Evolutionary conservation across 2,888 invertebrate genomes (phyloP).

Genomic region (Xanthia togata): DNA sequence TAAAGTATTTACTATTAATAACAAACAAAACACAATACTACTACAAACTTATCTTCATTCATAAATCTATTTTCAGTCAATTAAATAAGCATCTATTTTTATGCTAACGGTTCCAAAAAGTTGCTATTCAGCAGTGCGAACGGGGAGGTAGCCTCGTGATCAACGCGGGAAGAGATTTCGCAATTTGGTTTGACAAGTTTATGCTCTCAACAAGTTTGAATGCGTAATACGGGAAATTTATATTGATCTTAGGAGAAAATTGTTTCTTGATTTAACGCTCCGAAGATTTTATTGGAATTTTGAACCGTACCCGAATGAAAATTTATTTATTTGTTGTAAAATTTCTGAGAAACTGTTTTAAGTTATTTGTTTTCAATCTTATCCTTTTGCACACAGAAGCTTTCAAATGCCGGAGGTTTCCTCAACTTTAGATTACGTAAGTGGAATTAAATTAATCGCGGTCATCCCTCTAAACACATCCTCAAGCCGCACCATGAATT

Average conservation of each 20-base stretch:
- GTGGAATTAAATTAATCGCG: neutral
- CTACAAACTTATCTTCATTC: neutral
- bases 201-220: constrained; percentile 31
- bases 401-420: neutral
- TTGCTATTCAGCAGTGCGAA: neutral
- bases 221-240: constrained; percentile 34
- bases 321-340: neutral
- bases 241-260: constrained; percentile 44
- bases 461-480: neutral
- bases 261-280: constrained; percentile 23
- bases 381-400: neutral
- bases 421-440: neutral
- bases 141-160: constrained; percentile 11
- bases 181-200: constrained; percentile 50
- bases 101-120: neutral
- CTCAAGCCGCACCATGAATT: no score
- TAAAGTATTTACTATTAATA: no score
- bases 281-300: neutral
- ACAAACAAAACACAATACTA: constrained; percentile 1
- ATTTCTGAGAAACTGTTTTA: neutral
- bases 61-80: neutral
- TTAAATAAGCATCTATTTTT: neutral
- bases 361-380: neutral
- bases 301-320: neutral
- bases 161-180: constrained; percentile 32